Percentiles rank a stretch among this genome's conserved stretches.
Evolutionary conservation across 1,140 invertebrate species (phyloP).

Genomic region (Adelges cooleyi): DNA sequence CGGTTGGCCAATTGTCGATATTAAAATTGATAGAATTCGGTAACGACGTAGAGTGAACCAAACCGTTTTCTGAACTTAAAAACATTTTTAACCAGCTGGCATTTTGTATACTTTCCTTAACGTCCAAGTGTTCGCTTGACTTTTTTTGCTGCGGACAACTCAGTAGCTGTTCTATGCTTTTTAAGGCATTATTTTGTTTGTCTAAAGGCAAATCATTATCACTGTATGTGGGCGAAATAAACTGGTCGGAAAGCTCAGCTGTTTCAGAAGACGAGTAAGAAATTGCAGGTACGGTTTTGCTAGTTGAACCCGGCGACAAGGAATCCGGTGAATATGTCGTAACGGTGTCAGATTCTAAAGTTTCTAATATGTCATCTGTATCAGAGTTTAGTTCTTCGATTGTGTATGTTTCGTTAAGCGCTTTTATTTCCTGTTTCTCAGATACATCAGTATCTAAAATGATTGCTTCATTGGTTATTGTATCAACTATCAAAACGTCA

Average conservation of each 20-base stretch:
- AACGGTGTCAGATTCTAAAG: conserved; percentile 24
- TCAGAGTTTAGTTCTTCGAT: conserved; percentile 37
- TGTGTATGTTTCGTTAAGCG: conserved; percentile 22
- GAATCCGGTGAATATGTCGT: conserved; percentile 33
- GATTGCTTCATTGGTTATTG: conserved; percentile 43
- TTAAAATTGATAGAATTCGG: conserved; percentile 26
- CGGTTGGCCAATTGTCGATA: conserved; percentile 30
- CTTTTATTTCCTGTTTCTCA: conserved; percentile 14
- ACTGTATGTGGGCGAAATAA: conserved; percentile 22
- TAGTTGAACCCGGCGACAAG: conserved; percentile 32
- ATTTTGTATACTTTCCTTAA: not conserved
- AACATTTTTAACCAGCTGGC: conserved; percentile 5
- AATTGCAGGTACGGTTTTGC: conserved; percentile 28
- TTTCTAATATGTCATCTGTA: conserved; percentile 29
- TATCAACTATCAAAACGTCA: conserved; percentile 46
- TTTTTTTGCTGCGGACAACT: not conserved
- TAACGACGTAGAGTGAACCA: conserved; percentile 16
- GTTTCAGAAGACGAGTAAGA: conserved; percentile 35
- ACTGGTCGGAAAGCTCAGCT: conserved; percentile 35
- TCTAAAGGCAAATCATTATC: conserved; percentile 12
- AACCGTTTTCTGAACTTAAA: not conserved
- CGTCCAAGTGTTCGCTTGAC: not conserved
- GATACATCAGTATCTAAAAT: conserved; percentile 30
- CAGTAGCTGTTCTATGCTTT: conserved; percentile 5
- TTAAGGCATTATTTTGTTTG: conserved; percentile 4